Evolutionary conservation across 2,797 vertebrate species (phyloP).

Genomic region (Anabas testudineus): DNA sequence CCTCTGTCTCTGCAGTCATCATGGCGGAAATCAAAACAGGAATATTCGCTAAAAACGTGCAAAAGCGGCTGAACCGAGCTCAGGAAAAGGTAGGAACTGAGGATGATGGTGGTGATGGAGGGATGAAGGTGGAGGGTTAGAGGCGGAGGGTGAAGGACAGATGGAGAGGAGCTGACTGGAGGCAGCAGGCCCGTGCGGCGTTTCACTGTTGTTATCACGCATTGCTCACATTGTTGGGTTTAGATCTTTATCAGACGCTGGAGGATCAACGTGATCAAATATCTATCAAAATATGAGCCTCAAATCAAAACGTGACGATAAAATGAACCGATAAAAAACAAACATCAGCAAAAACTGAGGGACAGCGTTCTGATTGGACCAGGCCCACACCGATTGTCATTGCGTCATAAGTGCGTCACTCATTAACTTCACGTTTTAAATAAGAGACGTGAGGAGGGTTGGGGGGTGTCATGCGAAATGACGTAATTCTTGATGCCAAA

Average conservation of each 20-base stretch:
- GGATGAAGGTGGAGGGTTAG: background rate
- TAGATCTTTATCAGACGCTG: too few relatives aligned
- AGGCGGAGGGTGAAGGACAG: background rate
- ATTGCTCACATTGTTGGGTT: too few relatives aligned
- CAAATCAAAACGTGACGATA: background rate
- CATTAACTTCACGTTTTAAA: background rate
- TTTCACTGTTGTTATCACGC: too few relatives aligned
- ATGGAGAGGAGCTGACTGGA: background rate
- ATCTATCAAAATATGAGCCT: too few relatives aligned
- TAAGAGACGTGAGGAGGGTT: background rate
- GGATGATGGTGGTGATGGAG: accelerated
- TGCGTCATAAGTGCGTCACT: conserved; percentile 27
- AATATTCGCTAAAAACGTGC: conserved; percentile 97
- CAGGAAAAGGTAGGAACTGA: conserved; percentile 91
- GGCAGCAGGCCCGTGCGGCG: conserved; percentile 28
- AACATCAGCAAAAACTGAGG: background rate
- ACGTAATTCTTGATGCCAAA: conserved; percentile 22
- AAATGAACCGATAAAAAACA: conserved; percentile 2
- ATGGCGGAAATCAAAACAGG: conserved; percentile 98
- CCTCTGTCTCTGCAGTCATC: conserved; percentile 70
- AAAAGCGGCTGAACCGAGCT: conserved; percentile 93
- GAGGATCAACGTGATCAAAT: background rate
- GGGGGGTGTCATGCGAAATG: background rate
- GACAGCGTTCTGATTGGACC: conserved; percentile 23
- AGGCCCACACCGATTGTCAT: background rate